Conservation (phyloP, 2,797 vertebrate genomes). For the Monodelphis domestica region DNA sequence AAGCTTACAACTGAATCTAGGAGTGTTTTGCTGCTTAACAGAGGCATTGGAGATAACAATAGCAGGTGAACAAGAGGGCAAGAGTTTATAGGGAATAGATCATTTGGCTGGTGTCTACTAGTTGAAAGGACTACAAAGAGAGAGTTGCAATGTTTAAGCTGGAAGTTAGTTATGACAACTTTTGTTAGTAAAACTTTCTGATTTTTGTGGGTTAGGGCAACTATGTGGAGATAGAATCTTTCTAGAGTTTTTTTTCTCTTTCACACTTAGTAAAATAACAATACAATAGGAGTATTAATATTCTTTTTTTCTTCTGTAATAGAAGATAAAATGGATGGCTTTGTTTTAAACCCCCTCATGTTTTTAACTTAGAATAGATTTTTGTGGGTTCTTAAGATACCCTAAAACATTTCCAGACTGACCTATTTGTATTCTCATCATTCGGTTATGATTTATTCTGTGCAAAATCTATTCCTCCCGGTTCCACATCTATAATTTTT, state of each 20-base stretch:
- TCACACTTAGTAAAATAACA: not conserved
- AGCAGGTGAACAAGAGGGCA: not conserved
- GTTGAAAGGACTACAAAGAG: not conserved
- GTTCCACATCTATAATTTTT: slow-evolving; percentile 28
- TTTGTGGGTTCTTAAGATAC: slow-evolving; percentile 38
- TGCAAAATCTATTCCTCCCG: slow-evolving; percentile 30
- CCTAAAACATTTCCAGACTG: slow-evolving; percentile 24
- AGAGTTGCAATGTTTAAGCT: not conserved
- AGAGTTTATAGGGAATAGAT: not conserved
- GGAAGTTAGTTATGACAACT: not conserved
- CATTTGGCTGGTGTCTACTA: not conserved
- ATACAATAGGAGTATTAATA: not conserved
- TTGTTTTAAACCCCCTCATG: not conserved
- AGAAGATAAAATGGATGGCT: not conserved
- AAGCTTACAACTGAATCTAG: not conserved
- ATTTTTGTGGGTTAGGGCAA: not conserved
- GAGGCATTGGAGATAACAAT: not conserved
- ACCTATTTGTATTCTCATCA: slow-evolving; percentile 23
- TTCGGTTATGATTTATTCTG: slow-evolving; percentile 28
- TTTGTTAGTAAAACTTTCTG: not conserved
- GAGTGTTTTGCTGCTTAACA: not conserved
- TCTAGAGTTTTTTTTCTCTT: not conserved
- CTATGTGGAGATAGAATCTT: not conserved
- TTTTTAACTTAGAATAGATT: slow-evolving; percentile 32
- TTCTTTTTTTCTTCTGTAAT: not conserved